Base-by-base conservation (phyloP, 2,888 invertebrate genomes). In the Cheilosia grossa region DNA sequence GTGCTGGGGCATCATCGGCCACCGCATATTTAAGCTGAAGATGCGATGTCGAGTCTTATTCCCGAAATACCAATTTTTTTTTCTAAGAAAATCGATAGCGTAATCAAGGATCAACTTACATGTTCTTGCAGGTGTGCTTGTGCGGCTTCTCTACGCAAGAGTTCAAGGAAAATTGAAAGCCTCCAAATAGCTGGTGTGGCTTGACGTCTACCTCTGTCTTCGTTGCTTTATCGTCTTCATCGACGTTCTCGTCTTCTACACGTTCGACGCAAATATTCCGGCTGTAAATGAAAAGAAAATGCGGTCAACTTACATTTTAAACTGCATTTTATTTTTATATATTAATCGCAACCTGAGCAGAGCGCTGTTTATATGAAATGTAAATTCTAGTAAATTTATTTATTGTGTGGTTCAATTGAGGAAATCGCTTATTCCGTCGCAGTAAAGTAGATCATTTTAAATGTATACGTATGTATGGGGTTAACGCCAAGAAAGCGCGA, bases 221-320 rank as follows among this genome's bases (percentile, higher is more conserved):
- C n/a, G 79, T 47, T 51, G 21, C 47, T 24, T 90, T 89, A 42
- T 88, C 88, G 15, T 83, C 86, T 54, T 88, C 88, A n/a, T 88
- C 90, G 42, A 81, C 80, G 5, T 30, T 89, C 82, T 90, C 91
- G 81, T 91, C 92, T 88, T 93, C 93, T 86, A 92, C 93, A 56
- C 94, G 93, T 88, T 94, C 94, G 49, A 94, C 93, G 89, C 95
- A 95, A 21, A 95, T 94, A 89, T 95, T 94, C 58, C 93, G 92
- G 42, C 95, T 94, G 89, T 24, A 91, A 90, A 72, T 82, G 70
- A 44, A 44, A 44, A 61, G 63, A 77, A 17, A 78, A 81, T 40
- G 33, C 37, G 33, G 30, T 56, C 56, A 27, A 27, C 33, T 61
- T 54, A 47, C 15, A 64, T 17, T 5, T 64, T 13, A 15, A 19